Conservation (phyloP, 2,797 vertebrate genomes). For the Darevskia mixta region DNA sequence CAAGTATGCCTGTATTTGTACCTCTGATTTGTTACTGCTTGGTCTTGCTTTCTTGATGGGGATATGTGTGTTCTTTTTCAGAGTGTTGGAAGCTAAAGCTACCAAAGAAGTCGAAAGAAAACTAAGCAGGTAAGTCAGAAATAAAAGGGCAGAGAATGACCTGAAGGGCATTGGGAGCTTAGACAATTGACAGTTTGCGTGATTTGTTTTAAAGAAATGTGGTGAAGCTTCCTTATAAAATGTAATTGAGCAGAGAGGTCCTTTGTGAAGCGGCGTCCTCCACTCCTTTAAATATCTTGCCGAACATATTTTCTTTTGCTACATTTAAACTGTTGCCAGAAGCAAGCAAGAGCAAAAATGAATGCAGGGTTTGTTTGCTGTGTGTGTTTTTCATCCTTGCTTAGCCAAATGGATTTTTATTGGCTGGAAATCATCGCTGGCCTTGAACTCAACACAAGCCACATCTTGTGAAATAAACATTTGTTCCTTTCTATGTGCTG, state of each 20-base stretch:
- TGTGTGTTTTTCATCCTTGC: background rate
- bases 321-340: background rate
- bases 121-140: slow-evolving; percentile 88
- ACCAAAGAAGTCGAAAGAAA: slow-evolving; percentile 98
- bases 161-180: background rate
- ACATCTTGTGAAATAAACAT: background rate
- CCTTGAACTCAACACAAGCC: slow-evolving; percentile 62
- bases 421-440: slow-evolving; percentile 47
- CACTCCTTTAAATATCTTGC: background rate
- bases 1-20: background rate
- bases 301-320: slow-evolving; percentile 9
- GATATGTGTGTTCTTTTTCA: slow-evolving; percentile 71
- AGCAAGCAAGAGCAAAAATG: background rate
- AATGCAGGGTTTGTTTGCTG: background rate
- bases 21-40: background rate
- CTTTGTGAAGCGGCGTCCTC: background rate
- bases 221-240: background rate
- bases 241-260: background rate
- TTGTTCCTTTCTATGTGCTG: slow-evolving; percentile 23
- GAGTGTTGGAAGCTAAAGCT: slow-evolving; percentile 98
- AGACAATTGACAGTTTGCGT: background rate
- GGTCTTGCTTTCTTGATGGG: slow-evolving; percentile 59
- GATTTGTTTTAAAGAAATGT: background rate
- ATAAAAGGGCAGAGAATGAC: no score
- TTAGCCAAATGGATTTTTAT: slow-evolving; percentile 44